Conservation (phyloP, 1,140 invertebrate species). For the Hyles euphorbiae region DNA sequence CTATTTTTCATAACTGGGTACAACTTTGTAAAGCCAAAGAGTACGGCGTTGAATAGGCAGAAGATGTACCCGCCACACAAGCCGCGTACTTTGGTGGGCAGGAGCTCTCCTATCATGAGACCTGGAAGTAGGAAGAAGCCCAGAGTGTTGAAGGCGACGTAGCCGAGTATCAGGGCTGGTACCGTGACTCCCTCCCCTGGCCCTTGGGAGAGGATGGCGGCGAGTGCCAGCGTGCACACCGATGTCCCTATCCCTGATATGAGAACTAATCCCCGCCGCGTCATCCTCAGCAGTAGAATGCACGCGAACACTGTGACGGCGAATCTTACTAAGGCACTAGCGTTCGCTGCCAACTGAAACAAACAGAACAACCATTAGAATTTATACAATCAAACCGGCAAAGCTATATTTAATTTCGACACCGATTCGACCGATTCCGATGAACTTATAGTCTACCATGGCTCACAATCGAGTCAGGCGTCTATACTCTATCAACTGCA, state of each 20-base stretch:
- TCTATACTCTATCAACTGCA: no score
- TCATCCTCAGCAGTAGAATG: conserved; percentile 77
- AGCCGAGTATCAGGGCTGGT: conserved; percentile 76
- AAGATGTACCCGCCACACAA: conserved; percentile 82
- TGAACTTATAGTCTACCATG: no score
- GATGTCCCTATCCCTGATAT: conserved; percentile 80
- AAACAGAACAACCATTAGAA: conserved; percentile 4
- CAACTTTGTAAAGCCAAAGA: conserved; percentile 84
- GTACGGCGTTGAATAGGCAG: conserved; percentile 79
- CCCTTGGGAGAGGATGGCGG: conserved; percentile 71
- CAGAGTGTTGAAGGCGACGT: conserved; percentile 82
- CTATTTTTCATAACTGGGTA: conserved; percentile 78
- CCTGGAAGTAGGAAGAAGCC: conserved; percentile 83
- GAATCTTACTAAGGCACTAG: conserved; percentile 79
- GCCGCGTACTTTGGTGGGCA: conserved; percentile 80
- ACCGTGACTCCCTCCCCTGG: conserved; percentile 63
- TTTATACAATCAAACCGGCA: neutral
- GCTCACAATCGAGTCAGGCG: no score
- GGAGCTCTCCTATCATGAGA: conserved; percentile 82
- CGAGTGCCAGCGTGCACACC: conserved; percentile 76
- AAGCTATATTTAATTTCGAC: no score
- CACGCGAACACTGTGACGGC: conserved; percentile 79
- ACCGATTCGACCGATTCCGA: no score
- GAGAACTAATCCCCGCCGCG: conserved; percentile 78
- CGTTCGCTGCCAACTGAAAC: conserved; percentile 76